These are phyloP conservation scores for Pogonognathellus flavescens DNA, from an alignment of 1,140 invertebrate genomes.

Conservation along the genomic window DNA sequence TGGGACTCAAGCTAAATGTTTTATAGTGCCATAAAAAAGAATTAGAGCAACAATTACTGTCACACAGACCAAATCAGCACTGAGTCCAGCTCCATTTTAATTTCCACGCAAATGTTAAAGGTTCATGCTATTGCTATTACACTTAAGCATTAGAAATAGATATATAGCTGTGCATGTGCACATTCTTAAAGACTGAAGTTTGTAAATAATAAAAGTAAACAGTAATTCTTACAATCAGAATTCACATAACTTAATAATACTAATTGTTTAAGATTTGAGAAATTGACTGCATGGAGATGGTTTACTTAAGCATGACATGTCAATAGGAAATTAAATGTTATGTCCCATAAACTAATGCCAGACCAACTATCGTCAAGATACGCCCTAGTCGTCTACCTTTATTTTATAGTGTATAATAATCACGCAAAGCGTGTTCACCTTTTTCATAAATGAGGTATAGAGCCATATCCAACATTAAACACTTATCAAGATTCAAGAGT, in stretches of 20 bases:
- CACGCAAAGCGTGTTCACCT: not conserved
- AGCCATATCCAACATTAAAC: too few relatives aligned
- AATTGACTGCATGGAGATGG: not conserved
- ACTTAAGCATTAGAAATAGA: too few relatives aligned
- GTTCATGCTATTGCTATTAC: not conserved
- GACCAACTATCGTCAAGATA: not conserved
- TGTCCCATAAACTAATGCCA: not conserved
- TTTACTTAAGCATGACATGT: not conserved
- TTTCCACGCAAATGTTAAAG: not conserved
- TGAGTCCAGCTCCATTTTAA: not conserved
- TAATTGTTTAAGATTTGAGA: not conserved
- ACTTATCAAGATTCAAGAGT: too few relatives aligned
- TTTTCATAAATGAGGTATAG: too few relatives aligned
- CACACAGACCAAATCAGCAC: not conserved
- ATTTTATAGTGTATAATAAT: not conserved
- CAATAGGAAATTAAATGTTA: not conserved
- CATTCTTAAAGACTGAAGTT: too few relatives aligned
- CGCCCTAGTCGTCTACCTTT: too few relatives aligned
- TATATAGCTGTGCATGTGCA: too few relatives aligned
- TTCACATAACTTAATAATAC: not conserved
- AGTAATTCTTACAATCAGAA: not conserved
- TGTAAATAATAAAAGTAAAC: too few relatives aligned
- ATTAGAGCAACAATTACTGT: constrained; percentile 1
- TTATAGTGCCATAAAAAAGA: constrained; percentile 4
- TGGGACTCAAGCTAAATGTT: not conserved